Base-by-base conservation (phyloP, 2,888 invertebrate species). In the Morpho achilles region DNA sequence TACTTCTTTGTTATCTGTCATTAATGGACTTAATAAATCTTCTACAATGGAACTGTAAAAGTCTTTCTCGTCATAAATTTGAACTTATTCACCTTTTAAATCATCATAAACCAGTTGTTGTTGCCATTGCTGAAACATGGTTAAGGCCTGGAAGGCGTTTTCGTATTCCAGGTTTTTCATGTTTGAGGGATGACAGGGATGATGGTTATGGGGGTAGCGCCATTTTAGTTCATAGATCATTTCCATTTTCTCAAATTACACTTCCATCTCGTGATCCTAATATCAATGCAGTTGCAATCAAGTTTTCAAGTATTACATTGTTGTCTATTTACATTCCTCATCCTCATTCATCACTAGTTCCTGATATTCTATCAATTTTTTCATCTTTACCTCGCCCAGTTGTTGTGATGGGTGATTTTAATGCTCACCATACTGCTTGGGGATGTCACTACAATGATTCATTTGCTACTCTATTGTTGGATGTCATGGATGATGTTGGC, bases 181-280 rank as follows among this genome's bases (percentile, higher is more conserved):
- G 67, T 59, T 59, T 16, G 16, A 16, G 16, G 16, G 16, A 16
- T 16, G 16, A 16, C 16, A 16, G 16, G 16, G 16, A 16, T 69
- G 7, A 58, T 69, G 16, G 65, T 68, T 56, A 67, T 68, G 70
- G 51, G 8, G 67, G 67, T 3, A 10, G 52, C 39, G 60, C 61
- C 10, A 39, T 67, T 6, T 22, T 67, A 0, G 46, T 66, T 6
- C 61, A 39, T 23, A 10, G 51, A 22, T 47, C 46, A 39, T n/a
- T 62, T 8, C 7, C 62, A 5, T 68, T 56, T 23, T 51, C 59
- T 8, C 60, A 50, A 47, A 48, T 66, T 4, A 23, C 56, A 7
- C 50, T 67, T 6, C 61, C 63, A 6, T 41, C 61, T 16, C 53
- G 56, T 6, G 41, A 42, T n/a, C 23, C 46, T 1, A 43, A 43